Conservation (phyloP, 2,797 vertebrate genomes). For the Jordanella pulchra region DNA sequence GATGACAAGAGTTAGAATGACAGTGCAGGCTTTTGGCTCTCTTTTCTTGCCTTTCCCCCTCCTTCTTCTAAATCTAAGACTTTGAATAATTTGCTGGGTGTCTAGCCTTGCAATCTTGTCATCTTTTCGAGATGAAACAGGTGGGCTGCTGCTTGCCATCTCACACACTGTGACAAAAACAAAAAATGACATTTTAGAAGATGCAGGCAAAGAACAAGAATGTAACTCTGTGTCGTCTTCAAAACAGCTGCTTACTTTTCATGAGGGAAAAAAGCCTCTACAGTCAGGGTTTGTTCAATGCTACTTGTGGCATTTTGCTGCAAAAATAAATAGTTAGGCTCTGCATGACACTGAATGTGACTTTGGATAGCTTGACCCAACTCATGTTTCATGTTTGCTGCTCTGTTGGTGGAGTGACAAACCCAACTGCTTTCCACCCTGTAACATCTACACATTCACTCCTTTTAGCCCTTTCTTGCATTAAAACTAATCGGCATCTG, state of each 20-base stretch:
- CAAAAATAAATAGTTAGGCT: slow-evolving; percentile 29
- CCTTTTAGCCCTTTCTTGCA: slow-evolving; percentile 6
- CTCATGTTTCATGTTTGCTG: slow-evolving; percentile 46
- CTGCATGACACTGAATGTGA: slow-evolving; percentile 40
- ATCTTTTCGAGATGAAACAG: slow-evolving; percentile 39
- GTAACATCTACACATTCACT: slow-evolving; percentile 6
- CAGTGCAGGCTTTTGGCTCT: slow-evolving; percentile 30
- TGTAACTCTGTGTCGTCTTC: slow-evolving; percentile 13
- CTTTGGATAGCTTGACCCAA: slow-evolving; percentile 44
- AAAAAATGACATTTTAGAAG: slow-evolving; percentile 34
- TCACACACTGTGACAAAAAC: slow-evolving; percentile 37
- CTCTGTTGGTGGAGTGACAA: slow-evolving; percentile 63
- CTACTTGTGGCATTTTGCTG: slow-evolving; percentile 15
- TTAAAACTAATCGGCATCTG: slow-evolving; percentile 50
- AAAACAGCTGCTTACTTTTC: slow-evolving; percentile 18
- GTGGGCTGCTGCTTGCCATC: slow-evolving; percentile 24
- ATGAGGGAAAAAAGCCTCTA: slow-evolving; percentile 6
- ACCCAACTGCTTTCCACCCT: slow-evolving; percentile 28
- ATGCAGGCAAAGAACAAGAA: slow-evolving; percentile 23
- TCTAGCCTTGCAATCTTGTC: slow-evolving; percentile 56
- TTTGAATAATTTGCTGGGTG: slow-evolving; percentile 51
- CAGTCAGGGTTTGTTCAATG: slow-evolving; percentile 5
- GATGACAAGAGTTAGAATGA: slow-evolving; percentile 30
- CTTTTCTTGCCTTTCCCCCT: slow-evolving; percentile 2
- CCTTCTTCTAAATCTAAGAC: slow-evolving; percentile 17